These are phyloP conservation scores for Eretmocerus hayati DNA, from an alignment of 2,888 invertebrate genomes.

Conservation along the genomic window DNA sequence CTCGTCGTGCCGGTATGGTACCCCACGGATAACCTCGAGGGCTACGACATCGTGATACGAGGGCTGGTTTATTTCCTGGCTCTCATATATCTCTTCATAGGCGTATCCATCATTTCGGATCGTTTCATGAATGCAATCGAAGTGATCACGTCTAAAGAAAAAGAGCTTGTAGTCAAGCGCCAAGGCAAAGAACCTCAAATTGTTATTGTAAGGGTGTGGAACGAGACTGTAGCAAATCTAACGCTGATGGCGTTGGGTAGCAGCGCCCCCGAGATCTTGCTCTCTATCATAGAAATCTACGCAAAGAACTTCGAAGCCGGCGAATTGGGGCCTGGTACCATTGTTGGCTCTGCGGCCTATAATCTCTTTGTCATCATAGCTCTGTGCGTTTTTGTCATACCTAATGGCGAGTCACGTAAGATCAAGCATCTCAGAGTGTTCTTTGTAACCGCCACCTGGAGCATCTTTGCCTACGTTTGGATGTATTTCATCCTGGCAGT, in stretches of 20 bases:
- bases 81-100: slow-evolving; percentile 93
- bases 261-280: slow-evolving; percentile 94
- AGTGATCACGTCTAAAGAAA: slow-evolving; percentile 96
- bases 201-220: slow-evolving; percentile 94
- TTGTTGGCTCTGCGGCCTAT: slow-evolving; percentile 98
- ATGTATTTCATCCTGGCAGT: slow-evolving; percentile 89
- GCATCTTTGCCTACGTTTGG: slow-evolving; percentile 98
- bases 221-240: slow-evolving; percentile 97
- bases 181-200: slow-evolving; percentile 82
- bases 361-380: slow-evolving; percentile 97
- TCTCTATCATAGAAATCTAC: slow-evolving; percentile 96
- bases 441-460: slow-evolving; percentile 96
- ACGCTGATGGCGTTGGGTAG: slow-evolving; percentile 98
- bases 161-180: slow-evolving; percentile 85
- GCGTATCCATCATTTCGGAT: slow-evolving; percentile 97
- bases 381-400: slow-evolving; percentile 87
- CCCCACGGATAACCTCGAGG: slow-evolving; percentile 70
- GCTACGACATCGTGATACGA: slow-evolving; percentile 72
- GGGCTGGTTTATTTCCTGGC: slow-evolving; percentile 85
- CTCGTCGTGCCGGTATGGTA: slow-evolving; percentile 83
- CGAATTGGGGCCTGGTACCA: slow-evolving; percentile 95
- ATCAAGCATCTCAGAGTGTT: slow-evolving; percentile 96
- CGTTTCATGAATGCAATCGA: slow-evolving; percentile 99
- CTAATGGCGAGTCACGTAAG: slow-evolving; percentile 82
- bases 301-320: slow-evolving; percentile 94